A percentile compares a stretch with the other conserved stretches of the same genome.
These are phyloP conservation scores for Rallus limicola DNA, from an alignment of 2,113 vertebrate genomes.

Conservation along the genomic window DNA sequence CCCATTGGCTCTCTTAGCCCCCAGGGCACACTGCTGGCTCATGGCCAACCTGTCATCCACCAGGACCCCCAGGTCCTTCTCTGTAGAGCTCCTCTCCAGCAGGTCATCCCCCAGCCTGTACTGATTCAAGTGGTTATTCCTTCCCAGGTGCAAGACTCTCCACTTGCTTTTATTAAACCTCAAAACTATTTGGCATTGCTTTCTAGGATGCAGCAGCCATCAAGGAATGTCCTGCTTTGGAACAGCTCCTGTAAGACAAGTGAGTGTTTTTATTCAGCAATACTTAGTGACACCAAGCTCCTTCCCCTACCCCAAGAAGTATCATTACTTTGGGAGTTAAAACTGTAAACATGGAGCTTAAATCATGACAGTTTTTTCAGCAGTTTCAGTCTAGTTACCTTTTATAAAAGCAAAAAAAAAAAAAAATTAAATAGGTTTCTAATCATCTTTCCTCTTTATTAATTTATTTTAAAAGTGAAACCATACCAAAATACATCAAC, in stretches of 20 bases:
- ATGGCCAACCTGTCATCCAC: no score
- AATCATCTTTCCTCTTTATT: background rate
- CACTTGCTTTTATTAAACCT: no score
- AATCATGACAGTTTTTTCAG: background rate
- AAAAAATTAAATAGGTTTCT: background rate
- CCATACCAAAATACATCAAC: background rate
- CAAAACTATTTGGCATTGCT: background rate
- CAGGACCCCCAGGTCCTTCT: no score
- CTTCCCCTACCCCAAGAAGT: background rate
- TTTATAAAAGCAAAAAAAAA: background rate
- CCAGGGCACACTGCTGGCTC: no score
- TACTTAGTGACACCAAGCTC: background rate
- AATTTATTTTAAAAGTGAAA: background rate
- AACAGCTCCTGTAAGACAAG: background rate
- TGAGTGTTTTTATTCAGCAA: background rate
- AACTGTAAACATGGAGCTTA: background rate
- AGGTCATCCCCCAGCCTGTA: no score
- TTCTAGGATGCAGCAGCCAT: background rate
- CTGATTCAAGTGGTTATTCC: no score
- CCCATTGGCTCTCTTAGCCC: no score
- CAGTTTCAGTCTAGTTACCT: background rate
- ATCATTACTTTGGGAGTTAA: background rate
- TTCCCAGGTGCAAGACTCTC: no score
- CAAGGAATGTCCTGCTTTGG: fast-evolving
- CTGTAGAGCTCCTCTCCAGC: no score